These are phyloP conservation scores for Chiloscyllium punctatum DNA, from an alignment of 2,797 vertebrate genomes.

Conservation along the genomic window DNA sequence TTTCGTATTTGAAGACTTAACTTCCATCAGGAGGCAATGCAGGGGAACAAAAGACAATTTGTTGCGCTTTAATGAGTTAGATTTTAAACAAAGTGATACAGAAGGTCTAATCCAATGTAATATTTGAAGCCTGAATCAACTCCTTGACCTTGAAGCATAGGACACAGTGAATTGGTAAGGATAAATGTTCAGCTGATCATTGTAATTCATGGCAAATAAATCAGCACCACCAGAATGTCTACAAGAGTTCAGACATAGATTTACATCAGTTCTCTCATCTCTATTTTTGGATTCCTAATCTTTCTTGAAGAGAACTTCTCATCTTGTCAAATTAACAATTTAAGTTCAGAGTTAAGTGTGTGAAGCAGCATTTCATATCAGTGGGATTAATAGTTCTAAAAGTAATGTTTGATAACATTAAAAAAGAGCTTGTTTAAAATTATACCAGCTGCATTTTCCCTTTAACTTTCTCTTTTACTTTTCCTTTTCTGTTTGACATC, in stretches of 20 bases:
- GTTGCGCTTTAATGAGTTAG: not conserved
- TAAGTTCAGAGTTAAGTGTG: not conserved
- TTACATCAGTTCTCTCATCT: not conserved
- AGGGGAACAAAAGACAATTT: not conserved
- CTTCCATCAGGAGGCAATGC: not conserved
- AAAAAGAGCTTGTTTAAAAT: not conserved
- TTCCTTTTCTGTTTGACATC: not conserved
- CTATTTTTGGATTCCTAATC: conserved; percentile 3
- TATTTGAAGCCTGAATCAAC: not conserved
- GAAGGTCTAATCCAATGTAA: not conserved
- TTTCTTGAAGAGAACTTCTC: not conserved
- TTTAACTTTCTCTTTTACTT: not conserved
- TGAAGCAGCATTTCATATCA: not conserved
- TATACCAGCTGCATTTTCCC: not conserved
- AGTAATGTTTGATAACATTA: not conserved
- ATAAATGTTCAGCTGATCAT: conserved; percentile 13
- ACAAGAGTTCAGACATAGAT: not conserved
- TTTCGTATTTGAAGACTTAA: not conserved
- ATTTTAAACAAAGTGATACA: not conserved
- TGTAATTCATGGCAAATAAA: conserved; percentile 5
- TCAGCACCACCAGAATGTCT: not conserved
- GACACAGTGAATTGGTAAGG: not conserved
- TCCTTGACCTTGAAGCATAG: conserved; percentile 3
- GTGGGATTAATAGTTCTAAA: not conserved
- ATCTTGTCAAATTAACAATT: not conserved